These are phyloP conservation scores for Callimorpha dominula DNA, from an alignment of 2,888 invertebrate species.

Conservation along the genomic window DNA sequence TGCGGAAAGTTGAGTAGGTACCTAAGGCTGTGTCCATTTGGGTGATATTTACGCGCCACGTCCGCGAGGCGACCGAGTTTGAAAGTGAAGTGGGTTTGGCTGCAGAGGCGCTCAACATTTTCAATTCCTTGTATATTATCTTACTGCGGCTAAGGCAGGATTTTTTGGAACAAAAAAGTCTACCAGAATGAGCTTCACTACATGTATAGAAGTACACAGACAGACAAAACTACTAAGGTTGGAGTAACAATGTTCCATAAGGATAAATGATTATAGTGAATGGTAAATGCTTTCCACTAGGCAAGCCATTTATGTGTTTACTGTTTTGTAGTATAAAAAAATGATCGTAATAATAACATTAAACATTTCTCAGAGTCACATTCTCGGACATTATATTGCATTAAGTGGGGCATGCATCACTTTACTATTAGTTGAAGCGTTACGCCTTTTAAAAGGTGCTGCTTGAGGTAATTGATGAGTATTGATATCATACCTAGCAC, in stretches of 20 bases:
- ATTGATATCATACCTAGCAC: background rate
- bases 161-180: background rate
- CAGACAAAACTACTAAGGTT: too few species aligned
- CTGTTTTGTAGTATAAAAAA: background rate
- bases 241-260: too few species aligned
- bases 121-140: constrained; percentile 17
- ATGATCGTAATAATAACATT: background rate
- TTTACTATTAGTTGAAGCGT: background rate
- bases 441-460: background rate
- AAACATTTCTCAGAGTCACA: background rate
- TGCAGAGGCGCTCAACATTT: constrained; percentile 57
- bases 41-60: constrained; percentile 50
- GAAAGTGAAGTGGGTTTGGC: constrained; percentile 73
- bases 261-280: too few species aligned
- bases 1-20: constrained; percentile 44
- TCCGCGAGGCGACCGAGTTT: constrained; percentile 68
- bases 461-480: background rate
- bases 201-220: too few species aligned
- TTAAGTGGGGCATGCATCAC: background rate
- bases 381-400: background rate
- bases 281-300: too few species aligned
- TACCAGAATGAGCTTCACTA: background rate
- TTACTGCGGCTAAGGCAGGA: background rate
- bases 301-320: too few species aligned
- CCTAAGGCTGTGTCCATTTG: constrained; percentile 44